Percentiles rank a stretch among this genome's conserved stretches.
These are phyloP conservation scores for Octonoba sinensis DNA, from an alignment of 2,888 invertebrate species.

Conservation along the genomic window DNA sequence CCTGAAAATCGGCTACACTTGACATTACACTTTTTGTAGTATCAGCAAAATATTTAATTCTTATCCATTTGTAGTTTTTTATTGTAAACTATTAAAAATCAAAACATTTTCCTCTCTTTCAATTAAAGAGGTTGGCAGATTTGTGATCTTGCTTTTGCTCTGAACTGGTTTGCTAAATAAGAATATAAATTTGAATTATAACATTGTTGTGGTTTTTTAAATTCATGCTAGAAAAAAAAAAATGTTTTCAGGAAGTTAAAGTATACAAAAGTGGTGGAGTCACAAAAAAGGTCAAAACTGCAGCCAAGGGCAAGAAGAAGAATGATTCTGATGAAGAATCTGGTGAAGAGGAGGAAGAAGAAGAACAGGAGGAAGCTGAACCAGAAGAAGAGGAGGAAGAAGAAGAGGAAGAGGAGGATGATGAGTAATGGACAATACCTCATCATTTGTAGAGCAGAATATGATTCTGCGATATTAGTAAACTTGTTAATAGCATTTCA, in stretches of 20 bases:
- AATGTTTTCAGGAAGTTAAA: constrained; percentile 80
- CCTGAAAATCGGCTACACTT: no score
- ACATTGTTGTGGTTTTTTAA: constrained; percentile 1
- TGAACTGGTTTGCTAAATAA: not conserved
- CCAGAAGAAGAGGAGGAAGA: constrained; percentile 76
- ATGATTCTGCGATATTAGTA: constrained; percentile 50
- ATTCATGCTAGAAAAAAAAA: not conserved
- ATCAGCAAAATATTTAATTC: no score
- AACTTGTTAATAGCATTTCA: constrained; percentile 64
- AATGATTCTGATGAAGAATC: constrained; percentile 71
- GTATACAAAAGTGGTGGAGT: constrained; percentile 77
- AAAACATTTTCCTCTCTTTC: no score
- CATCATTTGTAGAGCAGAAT: constrained; percentile 38
- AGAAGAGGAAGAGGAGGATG: constrained; percentile 66
- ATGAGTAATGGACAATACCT: constrained; percentile 42
- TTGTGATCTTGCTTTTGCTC: no score
- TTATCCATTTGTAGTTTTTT: no score
- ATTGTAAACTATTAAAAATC: no score
- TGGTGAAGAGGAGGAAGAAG: constrained; percentile 71
- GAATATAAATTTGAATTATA: not conserved
- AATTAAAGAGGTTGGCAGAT: no score
- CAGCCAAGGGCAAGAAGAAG: constrained; percentile 67
- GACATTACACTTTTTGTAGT: no score
- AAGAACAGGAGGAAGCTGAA: constrained; percentile 78
- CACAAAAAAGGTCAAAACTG: constrained; percentile 75